These are phyloP conservation scores for Aspidiotus destructor DNA, from an alignment of 2,888 invertebrate genomes.

Conservation along the genomic window DNA sequence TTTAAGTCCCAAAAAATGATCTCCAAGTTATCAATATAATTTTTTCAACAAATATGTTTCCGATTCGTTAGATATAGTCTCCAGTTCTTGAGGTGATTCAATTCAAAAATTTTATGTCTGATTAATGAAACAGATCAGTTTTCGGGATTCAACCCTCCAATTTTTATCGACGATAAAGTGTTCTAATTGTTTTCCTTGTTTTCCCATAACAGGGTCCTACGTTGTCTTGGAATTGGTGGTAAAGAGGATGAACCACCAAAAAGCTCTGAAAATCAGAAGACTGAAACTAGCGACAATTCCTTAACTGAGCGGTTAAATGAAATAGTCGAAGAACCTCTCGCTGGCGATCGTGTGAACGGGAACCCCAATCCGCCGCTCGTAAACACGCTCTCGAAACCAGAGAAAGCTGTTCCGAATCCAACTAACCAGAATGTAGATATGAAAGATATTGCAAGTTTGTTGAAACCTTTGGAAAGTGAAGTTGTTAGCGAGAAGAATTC, in stretches of 20 bases:
- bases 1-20: too few species aligned
- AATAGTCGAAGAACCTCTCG: not conserved
- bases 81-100: too few species aligned
- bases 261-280: conserved; percentile 38
- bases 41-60: too few species aligned
- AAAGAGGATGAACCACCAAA: conserved; percentile 45
- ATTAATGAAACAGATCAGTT: not conserved
- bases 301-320: not conserved
- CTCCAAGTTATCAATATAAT: too few species aligned
- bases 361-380: not conserved
- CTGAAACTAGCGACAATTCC: conserved; percentile 6
- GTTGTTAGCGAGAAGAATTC: conserved; percentile 40
- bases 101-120: not conserved
- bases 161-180: conserved; percentile 34
- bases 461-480: conserved; percentile 40
- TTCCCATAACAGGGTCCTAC: conserved; percentile 52
- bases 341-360: not conserved
- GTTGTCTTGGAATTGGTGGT: conserved; percentile 60
- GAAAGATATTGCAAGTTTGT: conserved; percentile 22
- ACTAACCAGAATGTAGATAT: conserved; percentile 30
- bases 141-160: not conserved
- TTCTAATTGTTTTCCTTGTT: too few species aligned
- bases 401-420: not conserved
- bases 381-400: not conserved
- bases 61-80: too few species aligned